These are phyloP conservation scores for Girardinus metallicus DNA, from an alignment of 2,797 vertebrate genomes.

Conservation along the genomic window DNA sequence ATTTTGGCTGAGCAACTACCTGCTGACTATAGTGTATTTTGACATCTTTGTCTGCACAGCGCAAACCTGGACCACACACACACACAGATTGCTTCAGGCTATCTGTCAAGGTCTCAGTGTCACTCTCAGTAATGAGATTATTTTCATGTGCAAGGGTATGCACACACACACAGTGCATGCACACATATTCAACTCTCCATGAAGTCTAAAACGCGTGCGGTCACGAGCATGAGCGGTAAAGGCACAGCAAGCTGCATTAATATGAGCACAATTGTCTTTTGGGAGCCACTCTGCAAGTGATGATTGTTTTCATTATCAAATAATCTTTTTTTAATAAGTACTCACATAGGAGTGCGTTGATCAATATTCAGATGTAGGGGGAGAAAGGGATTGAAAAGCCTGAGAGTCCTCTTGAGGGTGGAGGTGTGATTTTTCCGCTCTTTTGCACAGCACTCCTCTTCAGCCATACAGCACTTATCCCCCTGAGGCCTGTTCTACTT, in stretches of 20 bases:
- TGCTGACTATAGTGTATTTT: slow-evolving; percentile 60
- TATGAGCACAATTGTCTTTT: not conserved
- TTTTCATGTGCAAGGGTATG: slow-evolving; percentile 13
- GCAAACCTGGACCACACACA: slow-evolving; percentile 21
- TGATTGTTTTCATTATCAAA: slow-evolving; percentile 5
- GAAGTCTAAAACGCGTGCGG: slow-evolving; percentile 19
- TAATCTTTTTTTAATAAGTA: slow-evolving; percentile 5
- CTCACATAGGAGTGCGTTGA: not conserved
- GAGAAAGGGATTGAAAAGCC: not conserved
- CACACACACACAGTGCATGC: slow-evolving; percentile 8
- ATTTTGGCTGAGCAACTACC: slow-evolving; percentile 47
- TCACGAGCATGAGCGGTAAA: not conserved
- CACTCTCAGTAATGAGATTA: slow-evolving; percentile 59
- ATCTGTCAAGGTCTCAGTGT: slow-evolving; percentile 58
- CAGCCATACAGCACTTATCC: not conserved
- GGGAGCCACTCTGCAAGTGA: not conserved
- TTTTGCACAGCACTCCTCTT: not conserved
- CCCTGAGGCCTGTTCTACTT: not conserved
- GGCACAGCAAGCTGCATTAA: slow-evolving; percentile 10
- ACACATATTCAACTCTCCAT: slow-evolving; percentile 8
- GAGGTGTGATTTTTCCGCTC: not conserved
- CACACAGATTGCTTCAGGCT: slow-evolving; percentile 47
- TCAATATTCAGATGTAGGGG: not conserved
- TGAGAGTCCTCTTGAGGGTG: not conserved
- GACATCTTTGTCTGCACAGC: slow-evolving; percentile 48